phyloP scores from a whole-genome alignment of 2,888 invertebrate species.

The Drosophila buzzatii region DNA sequence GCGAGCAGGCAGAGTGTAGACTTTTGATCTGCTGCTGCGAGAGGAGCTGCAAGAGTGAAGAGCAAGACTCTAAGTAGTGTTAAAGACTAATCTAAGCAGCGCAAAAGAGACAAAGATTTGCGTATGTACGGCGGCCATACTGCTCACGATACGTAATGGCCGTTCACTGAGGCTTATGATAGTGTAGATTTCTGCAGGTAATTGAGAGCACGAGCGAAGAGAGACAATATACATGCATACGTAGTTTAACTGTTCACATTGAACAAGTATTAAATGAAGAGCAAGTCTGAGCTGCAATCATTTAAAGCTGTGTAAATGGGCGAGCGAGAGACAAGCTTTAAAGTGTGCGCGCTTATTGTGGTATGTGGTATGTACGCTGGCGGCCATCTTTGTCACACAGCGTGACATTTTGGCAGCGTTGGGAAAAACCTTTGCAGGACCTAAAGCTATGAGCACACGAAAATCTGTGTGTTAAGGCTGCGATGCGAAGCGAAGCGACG shows the following conservation, averaged over 20 bases:
- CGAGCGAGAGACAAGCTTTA: slow-evolving; percentile 4
- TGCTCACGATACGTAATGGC: not conserved
- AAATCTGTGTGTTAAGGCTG: slow-evolving; percentile 39
- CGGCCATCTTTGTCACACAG: slow-evolving; percentile 44
- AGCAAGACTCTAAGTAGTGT: not conserved
- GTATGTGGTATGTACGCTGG: slow-evolving; percentile 18
- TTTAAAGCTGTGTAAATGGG: not conserved
- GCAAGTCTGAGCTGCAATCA: not conserved
- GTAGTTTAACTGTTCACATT: not conserved
- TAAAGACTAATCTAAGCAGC: not conserved
- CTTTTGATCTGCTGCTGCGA: not conserved
- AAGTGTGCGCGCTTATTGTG: not conserved
- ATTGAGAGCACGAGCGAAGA: not conserved
- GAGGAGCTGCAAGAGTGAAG: not conserved
- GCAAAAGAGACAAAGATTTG: not conserved
- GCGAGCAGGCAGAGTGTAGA: not conserved
- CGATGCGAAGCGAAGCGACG: slow-evolving; percentile 1
- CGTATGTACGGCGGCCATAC: not conserved
- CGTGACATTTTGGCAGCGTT: slow-evolving; percentile 47
- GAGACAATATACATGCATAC: not conserved
- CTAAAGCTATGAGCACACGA: slow-evolving; percentile 24
- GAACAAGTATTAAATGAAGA: not conserved
- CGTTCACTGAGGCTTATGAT: not conserved
- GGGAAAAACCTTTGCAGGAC: slow-evolving; percentile 31
- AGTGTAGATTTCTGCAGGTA: not conserved